Evolutionary conservation across 2,113 vertebrate genomes (phyloP).

Genomic region (Crotalus tigris): DNA sequence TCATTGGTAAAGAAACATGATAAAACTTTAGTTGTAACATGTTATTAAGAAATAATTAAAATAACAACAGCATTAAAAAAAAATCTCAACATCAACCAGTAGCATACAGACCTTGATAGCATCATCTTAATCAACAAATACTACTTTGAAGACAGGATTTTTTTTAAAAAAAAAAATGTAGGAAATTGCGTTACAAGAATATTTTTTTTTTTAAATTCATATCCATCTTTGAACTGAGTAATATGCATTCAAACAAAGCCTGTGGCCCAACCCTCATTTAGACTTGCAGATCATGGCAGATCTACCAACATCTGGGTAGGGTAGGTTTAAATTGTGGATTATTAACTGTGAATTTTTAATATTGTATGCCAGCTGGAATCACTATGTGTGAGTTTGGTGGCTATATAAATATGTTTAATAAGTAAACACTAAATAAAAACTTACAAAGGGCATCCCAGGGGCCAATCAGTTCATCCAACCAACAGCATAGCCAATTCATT

Average conservation of each 20-base stretch:
- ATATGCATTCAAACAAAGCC: not conserved
- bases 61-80: not conserved
- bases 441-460: fast-evolving
- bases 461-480: fast-evolving
- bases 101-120: not conserved
- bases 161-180: not conserved
- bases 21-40: not conserved
- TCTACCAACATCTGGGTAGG: not conserved
- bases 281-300: not conserved
- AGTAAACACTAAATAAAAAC: not conserved
- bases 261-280: not conserved
- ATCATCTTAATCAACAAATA: not conserved
- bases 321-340: not conserved
- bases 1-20: not conserved
- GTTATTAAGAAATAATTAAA: not conserved
- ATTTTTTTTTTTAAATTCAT: not conserved
- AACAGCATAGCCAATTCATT: not conserved
- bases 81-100: not conserved
- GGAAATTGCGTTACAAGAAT: not conserved
- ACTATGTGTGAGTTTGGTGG: not conserved
- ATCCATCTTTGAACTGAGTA: not conserved
- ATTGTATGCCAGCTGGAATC: not conserved
- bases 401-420: not conserved
- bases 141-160: not conserved
- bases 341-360: not conserved